Evolutionary conservation across 2,113 vertebrate species (phyloP), one percentile per base, ranked within the genome.

Genomic region (Chlamydotis undulata): DNA sequence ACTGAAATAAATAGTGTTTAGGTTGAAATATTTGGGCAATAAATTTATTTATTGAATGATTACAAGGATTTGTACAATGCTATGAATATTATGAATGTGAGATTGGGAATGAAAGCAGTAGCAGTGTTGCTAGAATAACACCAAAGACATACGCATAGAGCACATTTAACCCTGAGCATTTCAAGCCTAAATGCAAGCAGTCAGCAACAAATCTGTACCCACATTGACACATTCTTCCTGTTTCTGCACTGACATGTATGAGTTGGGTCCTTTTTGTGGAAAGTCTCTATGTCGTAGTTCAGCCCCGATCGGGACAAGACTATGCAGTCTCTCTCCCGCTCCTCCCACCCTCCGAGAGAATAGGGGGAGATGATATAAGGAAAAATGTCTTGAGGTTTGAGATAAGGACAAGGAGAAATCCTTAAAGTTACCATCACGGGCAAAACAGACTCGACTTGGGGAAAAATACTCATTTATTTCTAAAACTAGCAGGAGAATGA

Each of bases 181-280:
- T 37, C 31, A 41, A 65, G 4, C 10, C 6, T 69, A 29, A 35
- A 65, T 14, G 18, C 10, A 91, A 87, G 23, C 14, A 28, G 19
- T 69, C 19, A 69, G 12, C 14, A 60, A 12, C 23, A 86, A 88
- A 68, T 9, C 28, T 71, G 10, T 12, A 45, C 2, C 12, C n/a
- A 37, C 9, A 7, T 41, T n/a, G 39, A 23, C 25, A 57, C 1
- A 1, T 12, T 12, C 8, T 69, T 39, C 19, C 25, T 75, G 12
- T 23, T 88, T 59, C 6, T 55, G 19, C 64, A 64, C 24, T 33
- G n/a, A 19, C 7, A 19, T 0, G 0, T 75, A 9, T 28, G 33
- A 68, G 6, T 33, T 63, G 10, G 5, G 28, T 71, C 7, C 10
- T 79, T 67, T 79, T 33, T 71, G 7, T 69, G 23, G 43, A 43